Percentiles rank a stretch among this genome's conserved stretches.
Evolutionary conservation across 2,888 invertebrate species (phyloP).

Genomic region (Catocala nupta): DNA sequence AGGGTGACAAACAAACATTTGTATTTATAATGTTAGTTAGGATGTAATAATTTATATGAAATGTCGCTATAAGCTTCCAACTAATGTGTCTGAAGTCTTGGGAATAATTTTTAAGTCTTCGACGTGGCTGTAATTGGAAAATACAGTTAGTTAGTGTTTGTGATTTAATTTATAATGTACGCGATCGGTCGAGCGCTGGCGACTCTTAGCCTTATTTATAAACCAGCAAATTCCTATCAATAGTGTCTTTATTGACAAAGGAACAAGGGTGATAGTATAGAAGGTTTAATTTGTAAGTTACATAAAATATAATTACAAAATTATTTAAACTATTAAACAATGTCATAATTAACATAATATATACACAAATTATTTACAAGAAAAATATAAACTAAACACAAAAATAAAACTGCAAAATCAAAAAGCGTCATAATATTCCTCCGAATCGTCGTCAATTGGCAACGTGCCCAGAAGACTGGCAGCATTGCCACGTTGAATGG

Average conservation of each 20-base stretch:
- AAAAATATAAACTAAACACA: too few species aligned
- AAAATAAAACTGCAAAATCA: too few species aligned
- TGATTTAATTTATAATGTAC: constrained; percentile 64
- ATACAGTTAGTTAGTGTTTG: constrained; percentile 64
- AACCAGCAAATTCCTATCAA: constrained; percentile 22
- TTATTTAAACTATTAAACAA: too few species aligned
- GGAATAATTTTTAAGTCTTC: constrained; percentile 40
- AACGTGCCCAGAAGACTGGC: too few species aligned
- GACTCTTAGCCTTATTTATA: constrained; percentile 39
- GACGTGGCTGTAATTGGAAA: constrained; percentile 65
- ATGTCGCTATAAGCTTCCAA: constrained; percentile 6
- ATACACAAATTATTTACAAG: too few species aligned
- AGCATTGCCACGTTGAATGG: too few species aligned
- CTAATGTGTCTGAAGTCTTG: constrained; percentile 15
- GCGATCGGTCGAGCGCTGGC: constrained; percentile 34
- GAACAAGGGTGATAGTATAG: not conserved
- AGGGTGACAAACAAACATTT: not conserved
- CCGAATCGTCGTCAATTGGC: too few species aligned
- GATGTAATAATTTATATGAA: not conserved
- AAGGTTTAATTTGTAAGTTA: too few species aligned
- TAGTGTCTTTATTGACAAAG: constrained; percentile 13
- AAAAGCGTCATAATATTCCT: too few species aligned
- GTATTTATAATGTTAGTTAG: too few species aligned
- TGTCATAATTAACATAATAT: too few species aligned
- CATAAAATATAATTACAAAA: too few species aligned